Conservation (phyloP, 2,797 vertebrate genomes). For the Pantherophis vulpinus region DNA sequence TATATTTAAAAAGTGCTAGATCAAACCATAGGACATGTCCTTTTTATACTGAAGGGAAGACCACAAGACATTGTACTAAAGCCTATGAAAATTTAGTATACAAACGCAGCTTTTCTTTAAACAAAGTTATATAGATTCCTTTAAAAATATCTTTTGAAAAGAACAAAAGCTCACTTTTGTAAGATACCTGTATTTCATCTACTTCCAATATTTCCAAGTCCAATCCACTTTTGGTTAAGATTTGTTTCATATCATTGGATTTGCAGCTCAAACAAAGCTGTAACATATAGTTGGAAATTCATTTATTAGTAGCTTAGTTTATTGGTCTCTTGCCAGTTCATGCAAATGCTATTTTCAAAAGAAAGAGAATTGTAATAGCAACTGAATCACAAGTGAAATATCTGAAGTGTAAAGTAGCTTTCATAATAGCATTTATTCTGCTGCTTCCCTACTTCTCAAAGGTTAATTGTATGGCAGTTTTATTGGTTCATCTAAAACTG, state of each 20-base stretch:
- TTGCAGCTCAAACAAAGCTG: not conserved
- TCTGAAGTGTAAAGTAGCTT: not conserved
- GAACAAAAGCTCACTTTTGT: not conserved
- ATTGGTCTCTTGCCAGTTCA: not conserved
- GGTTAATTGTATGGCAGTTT: not conserved
- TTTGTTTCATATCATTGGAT: slow-evolving; percentile 7
- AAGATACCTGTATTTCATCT: not conserved
- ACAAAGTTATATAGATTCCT: not conserved
- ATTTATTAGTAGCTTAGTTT: not conserved
- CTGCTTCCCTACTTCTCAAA: not conserved
- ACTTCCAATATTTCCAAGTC: not conserved
- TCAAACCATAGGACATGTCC: not conserved
- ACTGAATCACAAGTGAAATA: not conserved
- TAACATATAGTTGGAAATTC: not conserved
- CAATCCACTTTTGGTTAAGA: not conserved
- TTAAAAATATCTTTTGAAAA: not conserved
- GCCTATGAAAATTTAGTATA: not conserved
- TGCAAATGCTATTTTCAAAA: not conserved
- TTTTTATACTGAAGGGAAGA: not conserved
- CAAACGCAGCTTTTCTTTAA: not conserved
- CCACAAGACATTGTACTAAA: not conserved
- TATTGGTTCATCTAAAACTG: not conserved
- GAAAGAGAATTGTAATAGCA: not conserved
- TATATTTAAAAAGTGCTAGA: not conserved
- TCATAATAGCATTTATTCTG: slow-evolving; percentile 1